These are phyloP conservation scores for Sebastes vulpes DNA, from an alignment of 2,797 vertebrate species.

Conservation along the genomic window DNA sequence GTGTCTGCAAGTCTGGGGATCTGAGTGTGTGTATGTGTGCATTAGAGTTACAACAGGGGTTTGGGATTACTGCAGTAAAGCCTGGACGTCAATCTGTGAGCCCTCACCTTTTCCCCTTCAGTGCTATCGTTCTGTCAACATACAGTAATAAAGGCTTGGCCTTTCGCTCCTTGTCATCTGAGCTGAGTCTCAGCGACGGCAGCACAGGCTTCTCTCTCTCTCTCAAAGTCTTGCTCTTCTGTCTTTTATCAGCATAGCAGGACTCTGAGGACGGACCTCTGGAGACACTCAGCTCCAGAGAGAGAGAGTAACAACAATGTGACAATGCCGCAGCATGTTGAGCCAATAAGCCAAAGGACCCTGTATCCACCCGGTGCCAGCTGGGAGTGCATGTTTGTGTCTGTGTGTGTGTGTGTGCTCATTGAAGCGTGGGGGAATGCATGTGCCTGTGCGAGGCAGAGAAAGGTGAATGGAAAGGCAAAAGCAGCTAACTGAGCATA, in stretches of 20 bases:
- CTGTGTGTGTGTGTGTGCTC: background rate
- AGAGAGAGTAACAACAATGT: slow-evolving; percentile 36
- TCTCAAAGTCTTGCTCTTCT: slow-evolving; percentile 14
- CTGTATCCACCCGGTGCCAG: slow-evolving; percentile 5
- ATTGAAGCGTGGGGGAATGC: background rate
- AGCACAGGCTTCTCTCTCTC: slow-evolving; percentile 15
- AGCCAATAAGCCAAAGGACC: slow-evolving; percentile 38
- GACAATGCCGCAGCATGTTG: slow-evolving; percentile 38
- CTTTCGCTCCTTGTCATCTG: slow-evolving; percentile 30
- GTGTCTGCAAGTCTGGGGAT: slow-evolving; percentile 44
- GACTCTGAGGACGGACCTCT: slow-evolving; percentile 36
- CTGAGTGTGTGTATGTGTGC: background rate
- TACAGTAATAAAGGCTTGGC: slow-evolving; percentile 35
- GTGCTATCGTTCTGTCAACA: slow-evolving; percentile 36
- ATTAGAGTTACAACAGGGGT: slow-evolving; percentile 1
- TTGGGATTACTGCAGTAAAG: slow-evolving; percentile 67
- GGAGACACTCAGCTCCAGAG: slow-evolving; percentile 26
- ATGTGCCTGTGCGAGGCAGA: background rate
- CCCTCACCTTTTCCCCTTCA: slow-evolving; percentile 52
- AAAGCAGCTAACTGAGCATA: slow-evolving; percentile 3
- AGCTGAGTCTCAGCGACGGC: slow-evolving; percentile 23
- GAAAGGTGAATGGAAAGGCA: slow-evolving; percentile 5
- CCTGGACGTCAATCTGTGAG: slow-evolving; percentile 40
- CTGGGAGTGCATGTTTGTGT: slow-evolving; percentile 12
- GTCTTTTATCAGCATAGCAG: slow-evolving; percentile 37